Evolutionary conservation across 2,888 invertebrate species (phyloP).

Genomic region (Thalpophila matura): DNA sequence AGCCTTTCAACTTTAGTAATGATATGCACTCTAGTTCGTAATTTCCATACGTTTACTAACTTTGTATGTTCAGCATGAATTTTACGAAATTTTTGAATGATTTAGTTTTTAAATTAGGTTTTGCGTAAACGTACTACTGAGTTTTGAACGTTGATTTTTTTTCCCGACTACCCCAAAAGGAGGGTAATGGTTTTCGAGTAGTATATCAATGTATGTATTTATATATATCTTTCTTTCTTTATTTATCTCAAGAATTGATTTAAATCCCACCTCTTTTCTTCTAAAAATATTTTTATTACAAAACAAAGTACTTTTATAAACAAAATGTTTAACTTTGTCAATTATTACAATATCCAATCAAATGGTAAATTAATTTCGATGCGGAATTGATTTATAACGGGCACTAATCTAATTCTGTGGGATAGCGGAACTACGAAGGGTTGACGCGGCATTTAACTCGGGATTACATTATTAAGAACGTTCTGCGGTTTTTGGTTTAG

Average conservation of each 20-base stretch:
- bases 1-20: slow-evolving; percentile 37
- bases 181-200: no score
- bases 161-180: no score
- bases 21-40: slow-evolving; percentile 36
- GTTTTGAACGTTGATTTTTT: neutral
- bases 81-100: slow-evolving; percentile 6
- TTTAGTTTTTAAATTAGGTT: slow-evolving; percentile 4
- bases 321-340: neutral
- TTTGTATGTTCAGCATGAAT: slow-evolving; percentile 18
- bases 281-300: no score
- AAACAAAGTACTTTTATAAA: neutral
- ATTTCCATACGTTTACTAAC: slow-evolving; percentile 22
- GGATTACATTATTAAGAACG: neutral
- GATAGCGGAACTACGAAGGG: slow-evolving; percentile 13
- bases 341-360: slow-evolving; percentile 20
- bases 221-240: no score
- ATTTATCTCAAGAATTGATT: no score
- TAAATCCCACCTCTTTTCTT: no score
- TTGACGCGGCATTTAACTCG: slow-evolving; percentile 24
- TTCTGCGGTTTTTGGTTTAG: neutral
- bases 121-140: neutral
- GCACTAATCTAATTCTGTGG: slow-evolving; percentile 52
- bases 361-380: slow-evolving; percentile 39
- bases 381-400: slow-evolving; percentile 60
- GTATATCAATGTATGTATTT: no score